Evolutionary conservation across 2,888 invertebrate genomes (phyloP).

Genomic region (Rugalucina vietnamica): DNA sequence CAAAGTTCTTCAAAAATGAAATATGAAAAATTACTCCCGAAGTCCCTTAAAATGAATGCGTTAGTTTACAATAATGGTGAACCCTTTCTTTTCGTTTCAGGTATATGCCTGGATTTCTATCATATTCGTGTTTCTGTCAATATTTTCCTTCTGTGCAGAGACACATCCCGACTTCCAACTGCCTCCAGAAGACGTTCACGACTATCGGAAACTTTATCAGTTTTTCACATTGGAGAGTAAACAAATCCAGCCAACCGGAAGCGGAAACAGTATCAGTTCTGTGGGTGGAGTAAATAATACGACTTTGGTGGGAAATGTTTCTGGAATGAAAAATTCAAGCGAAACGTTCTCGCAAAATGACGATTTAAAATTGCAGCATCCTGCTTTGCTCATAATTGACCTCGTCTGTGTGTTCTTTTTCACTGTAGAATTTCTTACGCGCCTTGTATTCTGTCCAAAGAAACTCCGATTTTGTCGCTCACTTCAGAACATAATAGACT

Average conservation of each 20-base stretch:
- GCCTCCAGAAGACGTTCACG: constrained; percentile 52
- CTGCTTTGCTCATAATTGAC: constrained; percentile 78
- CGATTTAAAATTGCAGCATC: constrained; percentile 69
- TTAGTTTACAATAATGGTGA: too few relatives aligned
- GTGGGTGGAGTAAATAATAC: constrained; percentile 2
- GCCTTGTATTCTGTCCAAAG: constrained; percentile 78
- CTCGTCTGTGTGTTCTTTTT: constrained; percentile 79
- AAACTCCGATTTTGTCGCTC: constrained; percentile 78
- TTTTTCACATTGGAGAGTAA: constrained; percentile 60
- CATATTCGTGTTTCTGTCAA: constrained; percentile 79
- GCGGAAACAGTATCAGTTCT: background rate
- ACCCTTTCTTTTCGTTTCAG: constrained; percentile 63
- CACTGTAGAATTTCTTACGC: constrained; percentile 78
- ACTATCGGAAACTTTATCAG: constrained; percentile 49
- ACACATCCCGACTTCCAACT: constrained; percentile 76
- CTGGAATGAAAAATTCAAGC: background rate
- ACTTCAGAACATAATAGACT: constrained; percentile 80
- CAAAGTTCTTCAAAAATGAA: too few relatives aligned
- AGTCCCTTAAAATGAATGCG: too few relatives aligned
- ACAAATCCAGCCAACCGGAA: constrained; percentile 24
- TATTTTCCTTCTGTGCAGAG: constrained; percentile 80
- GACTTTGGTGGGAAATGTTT: background rate
- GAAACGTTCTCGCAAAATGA: background rate
- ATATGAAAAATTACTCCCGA: too few relatives aligned
- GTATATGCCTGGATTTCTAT: constrained; percentile 80